Conservation (phyloP, 2,113 vertebrate genomes). For the Rhinolophus ferrumequinum region DNA sequence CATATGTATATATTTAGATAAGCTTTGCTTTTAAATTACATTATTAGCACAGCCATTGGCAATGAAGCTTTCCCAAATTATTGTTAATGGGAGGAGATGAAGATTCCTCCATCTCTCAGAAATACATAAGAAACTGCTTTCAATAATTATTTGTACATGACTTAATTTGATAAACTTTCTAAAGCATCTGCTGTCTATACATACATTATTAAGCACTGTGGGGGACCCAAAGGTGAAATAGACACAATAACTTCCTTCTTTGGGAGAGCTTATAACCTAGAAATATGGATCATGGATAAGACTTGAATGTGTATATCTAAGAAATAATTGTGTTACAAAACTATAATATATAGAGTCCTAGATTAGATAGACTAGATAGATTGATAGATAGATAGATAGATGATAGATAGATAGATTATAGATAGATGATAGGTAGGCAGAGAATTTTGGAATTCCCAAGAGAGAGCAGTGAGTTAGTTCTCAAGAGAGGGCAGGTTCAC, state of each 20-base stretch:
- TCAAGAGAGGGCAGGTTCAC: not conserved
- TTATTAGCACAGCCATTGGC: conserved; percentile 75
- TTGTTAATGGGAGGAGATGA: conserved; percentile 49
- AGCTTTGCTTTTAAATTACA: conserved; percentile 81
- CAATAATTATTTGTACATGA: not conserved
- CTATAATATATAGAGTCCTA: not conserved
- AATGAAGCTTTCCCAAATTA: conserved; percentile 75
- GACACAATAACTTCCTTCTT: not conserved
- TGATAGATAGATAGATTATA: not conserved
- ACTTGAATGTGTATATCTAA: not conserved
- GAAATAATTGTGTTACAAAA: not conserved
- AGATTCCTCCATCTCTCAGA: conserved; percentile 50
- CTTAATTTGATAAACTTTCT: not conserved
- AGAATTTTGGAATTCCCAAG: not conserved
- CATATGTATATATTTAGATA: conserved; percentile 56
- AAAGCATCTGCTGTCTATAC: not conserved
- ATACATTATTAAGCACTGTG: not conserved
- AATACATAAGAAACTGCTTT: not conserved
- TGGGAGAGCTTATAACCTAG: not conserved
- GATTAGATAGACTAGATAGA: not conserved
- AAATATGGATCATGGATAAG: not conserved
- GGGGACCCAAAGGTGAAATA: not conserved
- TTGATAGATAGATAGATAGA: not conserved
- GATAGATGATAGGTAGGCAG: not conserved
- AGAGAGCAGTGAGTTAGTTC: too few relatives aligned